Evolutionary conservation across 2,888 invertebrate genomes (phyloP).

Genomic region (Gari tellinella): DNA sequence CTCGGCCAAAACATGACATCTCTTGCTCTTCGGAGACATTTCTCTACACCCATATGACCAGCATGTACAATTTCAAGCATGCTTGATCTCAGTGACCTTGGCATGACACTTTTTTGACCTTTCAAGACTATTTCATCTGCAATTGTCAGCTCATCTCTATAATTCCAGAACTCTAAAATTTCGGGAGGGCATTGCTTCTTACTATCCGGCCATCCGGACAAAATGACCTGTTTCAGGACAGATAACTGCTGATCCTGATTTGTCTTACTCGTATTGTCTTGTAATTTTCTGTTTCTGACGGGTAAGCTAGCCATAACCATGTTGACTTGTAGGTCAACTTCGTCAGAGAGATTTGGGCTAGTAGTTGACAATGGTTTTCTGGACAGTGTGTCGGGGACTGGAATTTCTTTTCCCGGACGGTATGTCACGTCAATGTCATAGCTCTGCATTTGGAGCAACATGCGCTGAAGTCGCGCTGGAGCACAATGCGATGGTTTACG

Average conservation of each 20-base stretch:
- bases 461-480: no score
- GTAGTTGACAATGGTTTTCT: slow-evolving; percentile 10
- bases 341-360: slow-evolving; percentile 13
- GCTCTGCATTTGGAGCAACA: not conserved
- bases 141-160: no score
- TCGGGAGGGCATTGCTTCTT: not conserved
- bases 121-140: no score
- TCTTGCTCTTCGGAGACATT: slow-evolving; percentile 34
- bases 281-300: slow-evolving; percentile 19
- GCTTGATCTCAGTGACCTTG: no score
- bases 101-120: no score
- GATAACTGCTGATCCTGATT: slow-evolving; percentile 19
- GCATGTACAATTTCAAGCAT: slow-evolving; percentile 10
- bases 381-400: slow-evolving; percentile 38
- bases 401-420: slow-evolving; percentile 39
- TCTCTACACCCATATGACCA: slow-evolving; percentile 33
- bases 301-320: slow-evolving; percentile 12
- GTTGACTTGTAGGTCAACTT: slow-evolving; percentile 24
- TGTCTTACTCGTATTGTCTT: slow-evolving; percentile 6
- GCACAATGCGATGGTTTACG: not conserved
- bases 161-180: no score
- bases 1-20: slow-evolving; percentile 43
- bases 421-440: slow-evolving; percentile 37
- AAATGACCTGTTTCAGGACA: slow-evolving; percentile 1
- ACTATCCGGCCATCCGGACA: slow-evolving; percentile 27